These are phyloP conservation scores for Pyrrhia umbra DNA, from an alignment of 2,888 invertebrate genomes.

Conservation along the genomic window DNA sequence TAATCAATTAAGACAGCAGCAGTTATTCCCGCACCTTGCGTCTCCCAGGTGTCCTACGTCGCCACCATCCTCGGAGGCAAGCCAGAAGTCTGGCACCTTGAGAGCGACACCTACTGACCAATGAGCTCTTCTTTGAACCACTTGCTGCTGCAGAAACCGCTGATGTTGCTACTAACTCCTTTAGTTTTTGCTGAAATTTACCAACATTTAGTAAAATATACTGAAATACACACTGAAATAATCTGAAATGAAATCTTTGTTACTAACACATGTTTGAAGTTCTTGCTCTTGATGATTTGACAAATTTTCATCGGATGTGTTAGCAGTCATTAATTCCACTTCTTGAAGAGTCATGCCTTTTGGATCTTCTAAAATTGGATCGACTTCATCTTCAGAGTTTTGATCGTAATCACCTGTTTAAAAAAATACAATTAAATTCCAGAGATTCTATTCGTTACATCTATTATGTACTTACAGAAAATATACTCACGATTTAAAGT, in stretches of 20 bases:
- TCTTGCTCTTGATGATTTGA: slow-evolving; percentile 42
- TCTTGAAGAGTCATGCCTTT: slow-evolving; percentile 80
- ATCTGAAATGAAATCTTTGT: not conserved
- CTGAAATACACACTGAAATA: not conserved
- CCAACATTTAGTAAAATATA: not conserved
- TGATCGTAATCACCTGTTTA: slow-evolving; percentile 83
- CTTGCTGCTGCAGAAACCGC: slow-evolving; percentile 69
- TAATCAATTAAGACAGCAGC: slow-evolving; percentile 18
- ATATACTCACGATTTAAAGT: slow-evolving; percentile 80
- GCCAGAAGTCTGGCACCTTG: slow-evolving; percentile 80
- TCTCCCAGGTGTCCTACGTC: slow-evolving; percentile 77
- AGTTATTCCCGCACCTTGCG: slow-evolving; percentile 70
- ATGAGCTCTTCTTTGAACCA: slow-evolving; percentile 74
- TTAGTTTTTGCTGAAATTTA: slow-evolving; percentile 54
- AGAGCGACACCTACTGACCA: slow-evolving; percentile 78
- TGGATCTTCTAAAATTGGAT: slow-evolving; percentile 78
- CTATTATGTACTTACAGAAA: not conserved
- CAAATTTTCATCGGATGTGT: slow-evolving; percentile 69
- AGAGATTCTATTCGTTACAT: not conserved
- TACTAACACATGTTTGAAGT: slow-evolving; percentile 45
- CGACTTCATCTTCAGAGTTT: slow-evolving; percentile 79
- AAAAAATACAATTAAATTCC: not conserved
- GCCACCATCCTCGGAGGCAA: slow-evolving; percentile 84
- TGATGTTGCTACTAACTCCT: slow-evolving; percentile 67
- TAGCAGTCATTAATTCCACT: slow-evolving; percentile 76